Evolutionary conservation across 2,888 invertebrate genomes (phyloP).

Genomic region (Xylocampa areola): DNA sequence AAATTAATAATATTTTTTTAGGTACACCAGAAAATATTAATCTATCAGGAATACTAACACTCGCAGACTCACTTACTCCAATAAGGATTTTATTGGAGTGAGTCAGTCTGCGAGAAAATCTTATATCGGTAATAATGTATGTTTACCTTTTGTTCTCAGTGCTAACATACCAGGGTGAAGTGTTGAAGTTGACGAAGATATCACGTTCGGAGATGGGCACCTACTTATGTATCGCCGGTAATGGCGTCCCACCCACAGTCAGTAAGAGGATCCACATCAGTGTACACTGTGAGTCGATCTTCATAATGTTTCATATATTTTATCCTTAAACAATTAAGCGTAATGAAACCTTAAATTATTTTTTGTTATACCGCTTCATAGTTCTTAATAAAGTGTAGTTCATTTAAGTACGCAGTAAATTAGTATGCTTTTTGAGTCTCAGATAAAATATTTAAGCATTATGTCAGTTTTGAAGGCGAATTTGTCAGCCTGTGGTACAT

Average conservation of each 20-base stretch:
- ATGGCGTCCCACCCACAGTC: constrained; percentile 96
- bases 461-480: background rate
- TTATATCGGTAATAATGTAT: constrained; percentile 8
- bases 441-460: constrained; percentile 9
- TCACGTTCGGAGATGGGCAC: constrained; percentile 97
- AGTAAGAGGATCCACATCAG: constrained; percentile 97
- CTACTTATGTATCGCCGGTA: constrained; percentile 97
- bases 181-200: constrained; percentile 94
- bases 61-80: too few relatives aligned
- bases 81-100: too few relatives aligned
- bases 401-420: constrained; percentile 34
- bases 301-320: constrained; percentile 44
- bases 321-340: constrained; percentile 42
- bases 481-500: constrained; percentile 26
- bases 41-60: too few relatives aligned
- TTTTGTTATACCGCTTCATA: constrained; percentile 19
- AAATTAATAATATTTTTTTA: too few relatives aligned
- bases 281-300: constrained; percentile 94
- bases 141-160: constrained; percentile 85
- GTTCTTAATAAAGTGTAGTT: constrained; percentile 17
- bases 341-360: constrained; percentile 47
- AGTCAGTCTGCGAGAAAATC: too few relatives aligned
- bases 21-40: too few relatives aligned
- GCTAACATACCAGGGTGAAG: constrained; percentile 94
- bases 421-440: constrained; percentile 12